Evolutionary conservation across 1,140 invertebrate species (phyloP), one percentile per base, ranked within the genome.

Genomic region (Caenorhabditis tropicalis): DNA sequence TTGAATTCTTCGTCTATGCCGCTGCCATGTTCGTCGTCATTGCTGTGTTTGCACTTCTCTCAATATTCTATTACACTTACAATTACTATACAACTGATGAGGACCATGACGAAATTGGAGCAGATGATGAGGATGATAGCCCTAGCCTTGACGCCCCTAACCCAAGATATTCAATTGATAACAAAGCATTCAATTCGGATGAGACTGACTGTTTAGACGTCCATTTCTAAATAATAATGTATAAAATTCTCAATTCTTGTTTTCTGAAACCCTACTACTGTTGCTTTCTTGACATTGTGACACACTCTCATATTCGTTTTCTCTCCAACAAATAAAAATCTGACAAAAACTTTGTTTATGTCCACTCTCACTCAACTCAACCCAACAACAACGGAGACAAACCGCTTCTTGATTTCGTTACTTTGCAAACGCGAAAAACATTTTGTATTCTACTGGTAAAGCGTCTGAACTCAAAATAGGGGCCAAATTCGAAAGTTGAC

Each of bases 61-160:
- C 79, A 6, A 83, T 87, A n/a, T 87, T 87, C 84, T 87, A 86
- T 39, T 87, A 86, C 60, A 85, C 85, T n/a, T 87, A 87, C 43
- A 36, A 83, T n/a, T 86, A 87, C 36, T 87, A 87, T 24, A 87
- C 86, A 19, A 43, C 43, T 49, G 80, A 58, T 27, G 80, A 85
- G 43, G 82, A 87, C 10, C 81, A 87, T 7, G 81, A 81, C 24
- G 65, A 60, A 16, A 12, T 21, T 74, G 65, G 65, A 43, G 65
- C 10, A 27, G 65, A 74, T 43, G 65, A 74, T 74, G n/a, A 24
- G 29, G 65, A 74, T 10, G 65, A 46, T 12, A 24, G 2, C n/a
- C n/a, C n/a, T 46, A 36, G 43, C 10, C 19, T 65, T 65, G 33
- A 74, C 6, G 36, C 43, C 24, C 36, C 21, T 12, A 74, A 74